These are phyloP conservation scores for Zelostemma sp. DNA, from an alignment of 1,140 invertebrate genomes.

Conservation along the genomic window DNA sequence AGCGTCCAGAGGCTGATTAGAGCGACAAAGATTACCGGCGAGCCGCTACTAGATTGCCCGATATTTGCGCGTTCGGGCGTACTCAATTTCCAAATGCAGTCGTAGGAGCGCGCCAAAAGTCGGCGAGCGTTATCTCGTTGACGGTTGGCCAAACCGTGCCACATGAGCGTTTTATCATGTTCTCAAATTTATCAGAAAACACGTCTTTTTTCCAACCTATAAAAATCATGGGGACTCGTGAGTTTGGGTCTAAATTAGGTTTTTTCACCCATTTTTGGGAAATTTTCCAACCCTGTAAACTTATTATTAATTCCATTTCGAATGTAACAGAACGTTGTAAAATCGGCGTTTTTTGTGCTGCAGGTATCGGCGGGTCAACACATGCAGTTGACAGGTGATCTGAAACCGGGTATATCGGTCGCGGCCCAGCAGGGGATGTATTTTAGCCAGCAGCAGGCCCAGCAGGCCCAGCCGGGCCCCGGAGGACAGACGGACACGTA, in stretches of 20 bases:
- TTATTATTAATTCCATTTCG: too few relatives aligned
- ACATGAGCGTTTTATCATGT: too few relatives aligned
- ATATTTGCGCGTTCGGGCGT: slow-evolving; percentile 17
- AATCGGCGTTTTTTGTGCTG: too few relatives aligned
- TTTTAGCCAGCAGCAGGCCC: slow-evolving; percentile 75
- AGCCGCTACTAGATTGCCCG: too few relatives aligned
- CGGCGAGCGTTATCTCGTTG: slow-evolving; percentile 29
- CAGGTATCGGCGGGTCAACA: slow-evolving; percentile 86
- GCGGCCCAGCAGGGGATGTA: slow-evolving; percentile 85
- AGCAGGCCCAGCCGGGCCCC: slow-evolving; percentile 62
- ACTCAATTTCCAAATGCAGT: not conserved
- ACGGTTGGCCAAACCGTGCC: slow-evolving; percentile 29
- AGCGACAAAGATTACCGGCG: slow-evolving; percentile 42
- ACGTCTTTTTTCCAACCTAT: too few relatives aligned
- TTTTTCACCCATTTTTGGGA: too few relatives aligned
- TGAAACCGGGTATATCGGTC: slow-evolving; percentile 78
- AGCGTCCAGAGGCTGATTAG: slow-evolving; percentile 9
- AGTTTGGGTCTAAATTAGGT: too few relatives aligned
- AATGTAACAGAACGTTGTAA: too few relatives aligned
- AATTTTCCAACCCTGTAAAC: too few relatives aligned
- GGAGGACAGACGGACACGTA: slow-evolving; percentile 74
- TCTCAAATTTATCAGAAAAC: too few relatives aligned
- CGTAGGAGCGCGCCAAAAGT: slow-evolving; percentile 10
- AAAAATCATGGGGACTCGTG: too few relatives aligned
- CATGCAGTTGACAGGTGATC: slow-evolving; percentile 79